Conservation (phyloP, 2,113 vertebrate species). For the Eulacestoma nigropectus region DNA sequence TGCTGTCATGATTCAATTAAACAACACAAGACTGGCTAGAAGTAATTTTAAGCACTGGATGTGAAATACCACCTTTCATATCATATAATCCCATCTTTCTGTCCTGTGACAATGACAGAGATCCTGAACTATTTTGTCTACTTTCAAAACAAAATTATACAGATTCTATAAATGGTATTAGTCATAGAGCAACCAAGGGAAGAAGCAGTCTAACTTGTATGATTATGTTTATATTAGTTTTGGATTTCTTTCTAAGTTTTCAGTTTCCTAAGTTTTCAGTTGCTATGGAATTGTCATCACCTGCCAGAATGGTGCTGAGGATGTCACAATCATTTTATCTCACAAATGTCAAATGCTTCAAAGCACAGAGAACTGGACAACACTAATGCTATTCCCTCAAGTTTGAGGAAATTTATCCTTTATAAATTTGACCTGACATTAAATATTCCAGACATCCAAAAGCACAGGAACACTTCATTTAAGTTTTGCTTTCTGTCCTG, state of each 20-base stretch:
- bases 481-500: not conserved
- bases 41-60: not conserved
- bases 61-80: not conserved
- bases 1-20: not conserved
- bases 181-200: not conserved
- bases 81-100: not conserved
- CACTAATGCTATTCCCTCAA: not conserved
- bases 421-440: not conserved
- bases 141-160: not conserved
- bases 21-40: not conserved
- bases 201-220: not conserved
- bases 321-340: constrained; percentile 13
- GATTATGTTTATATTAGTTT: constrained; percentile 14
- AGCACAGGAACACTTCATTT: not conserved
- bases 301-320: not conserved
- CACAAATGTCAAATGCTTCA: constrained; percentile 7
- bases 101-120: not conserved
- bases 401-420: not conserved
- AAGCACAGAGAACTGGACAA: not conserved
- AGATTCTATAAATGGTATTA: not conserved
- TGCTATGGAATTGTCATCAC: not conserved
- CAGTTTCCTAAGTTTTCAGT: not conserved
- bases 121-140: not conserved
- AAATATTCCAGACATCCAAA: not conserved
- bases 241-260: constrained; percentile 15